phyloP scores from a whole-genome alignment of 2,797 vertebrate species.

The Premnoplex brunnescens region DNA sequence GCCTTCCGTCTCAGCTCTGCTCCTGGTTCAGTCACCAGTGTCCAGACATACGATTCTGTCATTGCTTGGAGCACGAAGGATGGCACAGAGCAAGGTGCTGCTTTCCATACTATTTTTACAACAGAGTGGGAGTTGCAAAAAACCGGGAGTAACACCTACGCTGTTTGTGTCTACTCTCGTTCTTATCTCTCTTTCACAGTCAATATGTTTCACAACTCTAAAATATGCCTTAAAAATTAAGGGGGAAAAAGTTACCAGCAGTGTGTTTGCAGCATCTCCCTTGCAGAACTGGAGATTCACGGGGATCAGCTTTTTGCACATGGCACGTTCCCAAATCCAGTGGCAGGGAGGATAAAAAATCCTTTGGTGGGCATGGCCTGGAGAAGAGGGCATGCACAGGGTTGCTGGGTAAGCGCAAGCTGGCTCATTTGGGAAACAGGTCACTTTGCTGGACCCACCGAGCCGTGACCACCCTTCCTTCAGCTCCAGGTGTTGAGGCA shows the following conservation, averaged over 20 bases:
- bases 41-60: background rate
- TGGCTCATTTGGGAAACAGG: background rate
- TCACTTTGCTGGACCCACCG: accelerated
- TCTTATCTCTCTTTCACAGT: slow-evolving; percentile 38
- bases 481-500: accelerated
- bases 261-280: background rate
- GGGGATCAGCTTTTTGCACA: background rate
- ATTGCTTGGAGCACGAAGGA: background rate
- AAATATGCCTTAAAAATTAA: background rate
- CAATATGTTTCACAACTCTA: slow-evolving; percentile 27
- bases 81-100: background rate
- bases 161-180: slow-evolving; percentile 46
- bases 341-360: background rate
- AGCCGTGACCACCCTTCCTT: accelerated
- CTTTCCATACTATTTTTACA: slow-evolving; percentile 31
- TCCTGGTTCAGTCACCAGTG: accelerated
- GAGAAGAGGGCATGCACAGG: background rate
- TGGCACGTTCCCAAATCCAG: background rate
- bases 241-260: background rate
- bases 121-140: slow-evolving; percentile 38
- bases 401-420: background rate
- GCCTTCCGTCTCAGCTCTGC: background rate
- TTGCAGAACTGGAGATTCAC: accelerated
- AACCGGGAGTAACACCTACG: background rate
- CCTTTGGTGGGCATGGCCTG: accelerated